Percentiles rank a stretch among this genome's conserved stretches.
Evolutionary conservation across 1,140 invertebrate species (phyloP).

Genomic region (Trachelipus rathkii): DNA sequence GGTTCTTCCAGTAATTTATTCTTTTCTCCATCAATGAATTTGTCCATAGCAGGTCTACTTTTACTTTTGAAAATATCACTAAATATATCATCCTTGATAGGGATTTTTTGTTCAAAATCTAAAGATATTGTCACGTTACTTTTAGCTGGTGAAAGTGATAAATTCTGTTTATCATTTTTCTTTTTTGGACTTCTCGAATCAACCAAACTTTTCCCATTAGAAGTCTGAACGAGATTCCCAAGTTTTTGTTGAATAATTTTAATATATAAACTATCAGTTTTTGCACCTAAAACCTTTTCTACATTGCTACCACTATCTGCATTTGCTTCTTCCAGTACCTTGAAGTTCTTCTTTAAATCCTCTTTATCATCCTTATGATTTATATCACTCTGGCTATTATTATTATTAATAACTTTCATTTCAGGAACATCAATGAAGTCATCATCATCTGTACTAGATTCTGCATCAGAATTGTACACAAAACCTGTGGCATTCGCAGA

Average conservation of each 20-base stretch:
- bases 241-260: slow-evolving; percentile 43
- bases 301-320: slow-evolving; percentile 21
- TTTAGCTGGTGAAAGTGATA: no score
- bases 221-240: slow-evolving; percentile 35
- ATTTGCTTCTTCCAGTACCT: no score
- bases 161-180: no score
- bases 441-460: slow-evolving; percentile 53
- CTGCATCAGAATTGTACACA: slow-evolving; percentile 38
- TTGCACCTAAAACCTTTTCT: slow-evolving; percentile 31
- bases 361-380: no score
- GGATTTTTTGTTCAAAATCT: no score
- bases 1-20: no score
- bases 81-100: no score
- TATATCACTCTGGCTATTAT: neutral
- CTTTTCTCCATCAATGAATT: no score
- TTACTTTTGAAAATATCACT: no score
- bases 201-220: slow-evolving; percentile 32
- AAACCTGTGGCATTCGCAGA: slow-evolving; percentile 38
- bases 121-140: no score
- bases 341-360: no score
- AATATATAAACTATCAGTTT: slow-evolving; percentile 40
- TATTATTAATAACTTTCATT: neutral
- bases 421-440: slow-evolving; percentile 58
- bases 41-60: no score
- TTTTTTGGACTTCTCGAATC: slow-evolving; percentile 29